phyloP scores from a whole-genome alignment of 2,113 vertebrate species.

The Petroica traversi region DNA sequence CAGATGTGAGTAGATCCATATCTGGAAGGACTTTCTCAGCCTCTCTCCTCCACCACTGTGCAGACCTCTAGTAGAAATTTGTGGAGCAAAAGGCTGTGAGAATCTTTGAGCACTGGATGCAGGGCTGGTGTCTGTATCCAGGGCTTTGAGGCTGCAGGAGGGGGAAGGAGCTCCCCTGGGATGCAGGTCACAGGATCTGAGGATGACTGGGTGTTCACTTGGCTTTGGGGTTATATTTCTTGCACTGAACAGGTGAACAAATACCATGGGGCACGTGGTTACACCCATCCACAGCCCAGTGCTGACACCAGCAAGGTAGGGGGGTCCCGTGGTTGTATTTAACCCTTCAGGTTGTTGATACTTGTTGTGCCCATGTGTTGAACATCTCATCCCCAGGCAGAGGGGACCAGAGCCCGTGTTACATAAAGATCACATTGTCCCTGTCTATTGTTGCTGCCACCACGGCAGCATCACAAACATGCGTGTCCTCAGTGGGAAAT shows the following conservation, averaged over 20 bases:
- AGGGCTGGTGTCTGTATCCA: not conserved
- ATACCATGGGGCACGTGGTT: rapidly evolving
- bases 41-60: not conserved
- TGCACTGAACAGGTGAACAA: not conserved
- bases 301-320: not conserved
- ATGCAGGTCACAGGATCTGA: not conserved
- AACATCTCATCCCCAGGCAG: not conserved
- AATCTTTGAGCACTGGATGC: not conserved
- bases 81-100: not conserved
- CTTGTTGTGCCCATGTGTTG: not conserved
- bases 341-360: not conserved
- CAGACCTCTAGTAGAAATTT: not conserved
- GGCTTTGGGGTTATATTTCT: not conserved
- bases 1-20: rapidly evolving
- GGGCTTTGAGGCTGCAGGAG: not conserved
- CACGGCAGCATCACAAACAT: not conserved
- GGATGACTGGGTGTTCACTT: not conserved
- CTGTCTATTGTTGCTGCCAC: not conserved
- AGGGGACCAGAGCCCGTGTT: not conserved
- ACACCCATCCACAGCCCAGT: not conserved
- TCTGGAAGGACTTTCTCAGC: not conserved
- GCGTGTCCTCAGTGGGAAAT: constrained; percentile 23
- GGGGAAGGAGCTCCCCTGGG: not conserved
- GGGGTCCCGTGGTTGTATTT: not conserved
- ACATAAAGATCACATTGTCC: constrained; percentile 48